Conservation (phyloP, 1,140 invertebrate species). For the Halotydeus destructor region DNA sequence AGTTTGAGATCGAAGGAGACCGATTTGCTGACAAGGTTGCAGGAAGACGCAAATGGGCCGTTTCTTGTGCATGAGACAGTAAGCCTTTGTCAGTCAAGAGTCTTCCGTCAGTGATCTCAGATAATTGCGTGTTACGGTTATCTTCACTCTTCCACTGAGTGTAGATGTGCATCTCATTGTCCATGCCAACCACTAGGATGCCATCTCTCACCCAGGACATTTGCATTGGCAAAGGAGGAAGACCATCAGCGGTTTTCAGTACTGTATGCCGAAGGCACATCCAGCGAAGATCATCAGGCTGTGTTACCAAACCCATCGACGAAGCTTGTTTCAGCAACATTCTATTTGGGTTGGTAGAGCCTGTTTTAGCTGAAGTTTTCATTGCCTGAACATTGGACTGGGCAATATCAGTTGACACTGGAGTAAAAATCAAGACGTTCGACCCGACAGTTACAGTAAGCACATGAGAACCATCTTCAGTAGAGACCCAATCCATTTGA, state of each 20-base stretch:
- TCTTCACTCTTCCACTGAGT: conserved; percentile 70
- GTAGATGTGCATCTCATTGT: conserved; percentile 98
- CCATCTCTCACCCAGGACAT: conserved; percentile 96
- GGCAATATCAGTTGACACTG: conserved; percentile 47
- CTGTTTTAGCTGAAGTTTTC: conserved; percentile 54
- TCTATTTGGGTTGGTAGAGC: conserved; percentile 28
- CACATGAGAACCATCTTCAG: conserved; percentile 94
- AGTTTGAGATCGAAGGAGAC: conserved; percentile 8
- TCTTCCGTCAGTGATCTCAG: conserved; percentile 35
- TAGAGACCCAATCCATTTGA: conserved; percentile 94
- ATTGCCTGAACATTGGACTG: conserved; percentile 70
- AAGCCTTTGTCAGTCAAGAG: conserved; percentile 58
- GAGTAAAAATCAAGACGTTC: conserved; percentile 32
- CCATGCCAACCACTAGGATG: conserved; percentile 93
- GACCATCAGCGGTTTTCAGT: conserved; percentile 74
- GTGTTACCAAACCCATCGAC: conserved; percentile 55
- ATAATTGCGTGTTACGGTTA: background rate
- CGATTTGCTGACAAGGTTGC: conserved; percentile 31
- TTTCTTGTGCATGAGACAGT: conserved; percentile 45
- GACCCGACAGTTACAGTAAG: conserved; percentile 87
- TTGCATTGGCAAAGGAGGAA: conserved; percentile 90
- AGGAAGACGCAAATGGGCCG: conserved; percentile 38
- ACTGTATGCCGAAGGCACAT: conserved; percentile 82
- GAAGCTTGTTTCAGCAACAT: conserved; percentile 57
- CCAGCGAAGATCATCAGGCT: conserved; percentile 35